These are phyloP conservation scores for Helostoma temminkii DNA, from an alignment of 2,797 vertebrate species.

Conservation along the genomic window DNA sequence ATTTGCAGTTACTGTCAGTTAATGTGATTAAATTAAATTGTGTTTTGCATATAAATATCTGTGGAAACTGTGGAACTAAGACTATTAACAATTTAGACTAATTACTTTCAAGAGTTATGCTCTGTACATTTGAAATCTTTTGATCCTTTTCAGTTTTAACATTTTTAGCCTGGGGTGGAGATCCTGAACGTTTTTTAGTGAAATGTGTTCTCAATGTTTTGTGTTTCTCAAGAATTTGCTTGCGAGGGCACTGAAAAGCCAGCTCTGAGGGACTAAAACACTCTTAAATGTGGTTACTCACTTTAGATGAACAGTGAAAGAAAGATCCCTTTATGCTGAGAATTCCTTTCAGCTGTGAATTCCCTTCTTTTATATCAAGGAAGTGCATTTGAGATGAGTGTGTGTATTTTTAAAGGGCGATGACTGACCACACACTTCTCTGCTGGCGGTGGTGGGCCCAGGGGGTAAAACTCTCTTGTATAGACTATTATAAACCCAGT, in stretches of 20 bases:
- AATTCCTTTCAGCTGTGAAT: constrained; percentile 61
- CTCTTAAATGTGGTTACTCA: constrained; percentile 48
- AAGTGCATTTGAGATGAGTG: constrained; percentile 77
- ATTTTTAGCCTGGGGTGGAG: constrained; percentile 16
- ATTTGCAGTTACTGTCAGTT: no score
- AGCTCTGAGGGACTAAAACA: constrained; percentile 28
- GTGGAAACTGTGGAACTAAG: no score
- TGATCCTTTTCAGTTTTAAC: not conserved
- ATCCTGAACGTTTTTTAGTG: constrained; percentile 10
- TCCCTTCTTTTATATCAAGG: constrained; percentile 61
- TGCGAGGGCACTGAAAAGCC: constrained; percentile 20
- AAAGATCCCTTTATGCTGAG: constrained; percentile 74
- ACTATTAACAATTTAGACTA: no score
- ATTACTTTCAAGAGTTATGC: no score
- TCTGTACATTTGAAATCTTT: not conserved
- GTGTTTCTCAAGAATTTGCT: constrained; percentile 2
- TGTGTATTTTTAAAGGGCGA: constrained; percentile 78
- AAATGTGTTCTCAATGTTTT: not conserved
- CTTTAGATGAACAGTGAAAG: constrained; percentile 63
- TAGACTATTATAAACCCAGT: constrained; percentile 25
- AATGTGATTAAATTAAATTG: no score
- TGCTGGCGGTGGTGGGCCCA: constrained; percentile 52
- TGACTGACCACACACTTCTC: constrained; percentile 75
- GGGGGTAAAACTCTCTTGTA: constrained; percentile 48
- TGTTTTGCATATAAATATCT: no score